Base-by-base conservation (phyloP, 2,113 vertebrate genomes). In the Nyctereutes procyonoides region DNA sequence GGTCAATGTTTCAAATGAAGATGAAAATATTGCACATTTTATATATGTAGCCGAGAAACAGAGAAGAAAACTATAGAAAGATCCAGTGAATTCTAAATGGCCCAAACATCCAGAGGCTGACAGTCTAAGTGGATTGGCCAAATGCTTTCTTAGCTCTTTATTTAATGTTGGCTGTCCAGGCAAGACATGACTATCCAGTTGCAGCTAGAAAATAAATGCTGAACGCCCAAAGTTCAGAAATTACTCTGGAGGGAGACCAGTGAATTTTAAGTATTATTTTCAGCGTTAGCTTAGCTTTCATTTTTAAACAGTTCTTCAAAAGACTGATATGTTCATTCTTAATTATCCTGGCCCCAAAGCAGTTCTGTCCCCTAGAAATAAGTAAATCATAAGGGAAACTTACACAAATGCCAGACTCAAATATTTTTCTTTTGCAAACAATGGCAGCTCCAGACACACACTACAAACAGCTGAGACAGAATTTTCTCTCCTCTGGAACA, bases 261-360 rank as follows among this genome's bases (percentile, higher is more conserved):
- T 76, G 82, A 95, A 85, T 92, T 94, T 95, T 83, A 96, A 94
- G 62, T 79, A 87, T 96, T 93, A 93, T 96, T 97, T 96, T 95
- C 93, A 95, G 86, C 83, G 89, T 69, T 83, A 85, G 86, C 93
- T 97, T 94, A 96, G 86, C 73, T 84, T 97, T 97, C 82, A 86
- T 80, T 95, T 98, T 96, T 94, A 96, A 97, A 97, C 24, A 58
- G n/a, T 90, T 94, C 77, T 97, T 96, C 81, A 92, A 96, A 97
- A 97, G 93, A 91, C 86, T 24, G 83, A 91, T 89, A 79, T 22
- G 56, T 92, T 94, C 32, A 0, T 80, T 97, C 88, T 96, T 96
- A 91, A 97, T 97, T 94, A 85, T 96, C 91, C 88, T 86, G 79
- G 77, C 79, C 51, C 91, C 85, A 95, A 88, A 97, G 91, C 85